Evolutionary conservation across 2,113 vertebrate genomes (phyloP), one percentile per base, ranked within the genome.

Genomic region (Myiagra hebetior): DNA sequence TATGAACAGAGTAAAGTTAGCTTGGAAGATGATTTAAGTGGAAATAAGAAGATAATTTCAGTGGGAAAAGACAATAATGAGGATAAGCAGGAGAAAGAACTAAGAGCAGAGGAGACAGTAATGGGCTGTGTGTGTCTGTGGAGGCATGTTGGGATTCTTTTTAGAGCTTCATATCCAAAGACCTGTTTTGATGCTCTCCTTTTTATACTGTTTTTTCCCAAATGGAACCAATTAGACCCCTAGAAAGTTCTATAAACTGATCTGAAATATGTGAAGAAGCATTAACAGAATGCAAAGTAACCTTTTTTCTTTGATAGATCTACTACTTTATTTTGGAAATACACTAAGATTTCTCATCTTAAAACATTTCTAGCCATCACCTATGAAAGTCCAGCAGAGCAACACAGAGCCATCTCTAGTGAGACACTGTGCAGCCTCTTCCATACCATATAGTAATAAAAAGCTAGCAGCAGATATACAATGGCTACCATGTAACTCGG

Each of bases 381-480:
- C 77, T 90, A 74, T 27, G 6, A 80, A 97, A 76, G 95, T 91
- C 55, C 95, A 97, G 50, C 92, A 94, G 30, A 97, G 33, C 16
- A 97, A 91, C 44, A 98, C 87, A 52, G 97, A 98, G 68, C 89
- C 89, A 57, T 95, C 96, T 42, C 89, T 98, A 39, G 98, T 99
- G 95, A 97, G 94, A 63, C 97, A 97, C 96, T 98, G 98, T 62
- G 98, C 98, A 11, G 95, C 98, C 57, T 99, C 99, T 63, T 97
- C 98, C 17, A 94, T 97, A 74, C 97, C 98, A 67, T 94, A 84
- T 33, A 98, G 98, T 53, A 99, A 99, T 91, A 98, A 97, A 97
- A 98, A 97, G 39, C 24, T 98, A 30, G 93, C 99, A 92, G 99
- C 98, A 49, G 99, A 99, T 72, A 94, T 99, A 80, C 98, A 99